Conservation (phyloP, 2,888 invertebrate genomes). For the Drosophila paramelanica region DNA sequence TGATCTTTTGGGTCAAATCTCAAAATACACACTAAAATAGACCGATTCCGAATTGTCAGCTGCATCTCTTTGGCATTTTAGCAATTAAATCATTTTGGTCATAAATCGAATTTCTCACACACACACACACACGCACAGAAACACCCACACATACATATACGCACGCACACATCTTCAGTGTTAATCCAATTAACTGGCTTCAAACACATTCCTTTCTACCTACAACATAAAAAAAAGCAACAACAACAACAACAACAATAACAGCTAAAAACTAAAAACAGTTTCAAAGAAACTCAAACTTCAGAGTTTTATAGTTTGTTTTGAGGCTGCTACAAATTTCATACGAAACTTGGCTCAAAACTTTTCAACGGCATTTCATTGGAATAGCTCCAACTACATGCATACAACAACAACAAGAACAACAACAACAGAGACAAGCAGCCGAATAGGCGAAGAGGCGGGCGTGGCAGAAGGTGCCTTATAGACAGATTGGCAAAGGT, state of each 20-base stretch:
- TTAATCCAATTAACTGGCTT: conserved; percentile 77
- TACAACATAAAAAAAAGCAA: conserved; percentile 33
- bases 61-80: conserved; percentile 53
- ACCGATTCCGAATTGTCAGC: conserved; percentile 25
- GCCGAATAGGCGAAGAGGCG: neutral
- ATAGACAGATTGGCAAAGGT: conserved; percentile 51
- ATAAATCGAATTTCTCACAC: conserved; percentile 66
- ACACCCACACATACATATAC: neutral
- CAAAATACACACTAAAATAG: conserved; percentile 9
- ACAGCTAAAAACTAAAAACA: conserved; percentile 56
- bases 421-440: neutral
- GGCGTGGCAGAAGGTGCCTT: conserved; percentile 2
- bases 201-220: conserved; percentile 71
- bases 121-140: conserved; percentile 15
- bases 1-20: conserved; percentile 9
- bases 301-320: conserved; percentile 73
- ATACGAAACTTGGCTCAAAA: conserved; percentile 71
- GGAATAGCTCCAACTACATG: conserved; percentile 50
- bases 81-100: conserved; percentile 75
- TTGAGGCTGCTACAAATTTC: conserved; percentile 70
- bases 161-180: conserved; percentile 41
- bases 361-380: conserved; percentile 72
- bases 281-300: conserved; percentile 76
- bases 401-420: conserved; percentile 2
- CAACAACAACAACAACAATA: conserved; percentile 19